Base-by-base conservation (phyloP, 1,140 invertebrate genomes). In the Drosophila bipectinata region DNA sequence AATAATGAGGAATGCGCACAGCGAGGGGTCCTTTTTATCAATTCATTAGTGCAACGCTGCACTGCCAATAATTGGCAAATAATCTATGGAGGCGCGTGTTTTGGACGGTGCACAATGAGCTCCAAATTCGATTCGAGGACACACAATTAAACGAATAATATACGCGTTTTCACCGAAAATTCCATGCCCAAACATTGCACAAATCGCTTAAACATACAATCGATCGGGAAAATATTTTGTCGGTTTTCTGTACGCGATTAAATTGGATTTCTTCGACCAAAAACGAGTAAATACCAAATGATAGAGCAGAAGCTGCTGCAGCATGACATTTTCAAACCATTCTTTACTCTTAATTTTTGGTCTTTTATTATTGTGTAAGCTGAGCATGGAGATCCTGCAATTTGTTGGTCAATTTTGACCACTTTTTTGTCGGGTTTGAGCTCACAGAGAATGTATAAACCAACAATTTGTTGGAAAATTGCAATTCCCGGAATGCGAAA, bases 1-100 rank as follows among this genome's bases (percentile, higher is more conserved):
- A 21, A 68, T 45, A 66, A 66, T 51, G 47, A 37, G 15, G n/a
- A 21, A 9, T 18, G 24, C 9, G 14, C 3, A 3, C 24, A 3
- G 10, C 4, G 18, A 47, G 6, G 9, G 8, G 5, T n/a, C 32
- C 56, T 10, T 10, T 72, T 44, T 49, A 78, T 73, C 58, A 67
- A 54, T 45, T 39, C 32, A 76, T 64, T 49, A 41, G 24, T 26
- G 15, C 2, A 21, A 7, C 18, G 21, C 14, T 32, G 15, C 1
- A 47, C 18, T 18, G 15, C 14, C 53, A 60, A 52, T 77, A 69
- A 77, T 69, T 59, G 56, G 48, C 15, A 55, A 52, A 41, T 68
- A 45, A 30, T 41, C 18, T 12, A 21, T 21, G 26, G 12, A 3
- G 34, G 32, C 18, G 21, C 12, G 32, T 64, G 34, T 34, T 26